Evolutionary conservation across 2,888 invertebrate species (phyloP).

Genomic region (Aphodius granarius): DNA sequence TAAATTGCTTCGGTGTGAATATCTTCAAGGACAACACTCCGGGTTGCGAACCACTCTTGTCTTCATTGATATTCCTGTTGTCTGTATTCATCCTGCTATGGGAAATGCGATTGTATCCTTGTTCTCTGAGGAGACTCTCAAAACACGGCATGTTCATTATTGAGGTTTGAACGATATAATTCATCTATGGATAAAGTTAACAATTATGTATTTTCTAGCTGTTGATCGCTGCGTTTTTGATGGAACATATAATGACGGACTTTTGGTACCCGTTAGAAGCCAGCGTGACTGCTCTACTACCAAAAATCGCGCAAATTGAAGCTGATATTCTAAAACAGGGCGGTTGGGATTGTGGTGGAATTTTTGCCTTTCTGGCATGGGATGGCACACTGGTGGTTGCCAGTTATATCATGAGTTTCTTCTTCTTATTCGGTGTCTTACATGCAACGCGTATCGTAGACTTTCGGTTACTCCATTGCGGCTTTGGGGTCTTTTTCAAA

Average conservation of each 20-base stretch:
- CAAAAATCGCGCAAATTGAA: conserved; percentile 39
- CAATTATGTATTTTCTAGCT: conserved; percentile 40
- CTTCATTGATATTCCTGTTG: conserved; percentile 45
- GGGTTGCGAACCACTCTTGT: conserved; percentile 43
- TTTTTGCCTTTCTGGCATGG: conserved; percentile 37
- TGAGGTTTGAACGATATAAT: conserved; percentile 38
- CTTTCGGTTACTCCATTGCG: conserved; percentile 29
- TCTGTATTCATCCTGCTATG: conserved; percentile 45
- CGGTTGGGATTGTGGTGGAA: conserved; percentile 34
- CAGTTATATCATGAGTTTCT: conserved; percentile 44
- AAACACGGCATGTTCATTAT: conserved; percentile 36
- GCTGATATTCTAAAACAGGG: conserved; percentile 31
- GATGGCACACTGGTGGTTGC: conserved; percentile 36
- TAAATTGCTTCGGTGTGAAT: conserved; percentile 42
- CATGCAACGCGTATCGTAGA: conserved; percentile 39
- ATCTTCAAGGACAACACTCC: conserved; percentile 42
- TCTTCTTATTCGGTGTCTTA: conserved; percentile 36
- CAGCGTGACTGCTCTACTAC: conserved; percentile 34
- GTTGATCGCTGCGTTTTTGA: conserved; percentile 41
- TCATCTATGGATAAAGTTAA: conserved; percentile 29
- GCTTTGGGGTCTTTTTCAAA: conserved; percentile 25
- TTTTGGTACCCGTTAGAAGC: conserved; percentile 51
- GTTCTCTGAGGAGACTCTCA: conserved; percentile 41
- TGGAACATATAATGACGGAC: conserved; percentile 46
- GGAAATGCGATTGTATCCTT: conserved; percentile 45